Conservation (phyloP, 2,888 invertebrate species). For the Alentia gelatinosa region DNA sequence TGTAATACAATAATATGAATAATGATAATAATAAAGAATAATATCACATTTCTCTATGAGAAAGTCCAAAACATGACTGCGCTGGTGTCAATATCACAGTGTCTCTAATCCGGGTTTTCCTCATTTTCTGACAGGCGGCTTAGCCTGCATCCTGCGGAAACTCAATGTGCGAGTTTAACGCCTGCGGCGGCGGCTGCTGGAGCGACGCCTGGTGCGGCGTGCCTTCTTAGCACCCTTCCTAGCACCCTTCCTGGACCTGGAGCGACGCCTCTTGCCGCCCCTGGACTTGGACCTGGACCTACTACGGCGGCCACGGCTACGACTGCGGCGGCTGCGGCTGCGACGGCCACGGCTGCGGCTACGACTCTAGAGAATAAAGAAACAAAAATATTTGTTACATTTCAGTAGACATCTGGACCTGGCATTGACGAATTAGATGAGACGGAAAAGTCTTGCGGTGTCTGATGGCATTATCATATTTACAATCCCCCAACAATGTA, state of each 20-base stretch:
- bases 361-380: not conserved
- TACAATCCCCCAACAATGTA: too few species aligned
- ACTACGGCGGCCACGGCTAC: not conserved
- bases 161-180: not conserved
- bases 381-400: not conserved
- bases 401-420: not conserved
- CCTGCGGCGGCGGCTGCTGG: not conserved
- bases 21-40: too few species aligned
- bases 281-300: not conserved
- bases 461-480: too few species aligned
- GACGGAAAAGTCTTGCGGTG: too few species aligned
- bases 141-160: too few species aligned
- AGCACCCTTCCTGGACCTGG: constrained; percentile 8
- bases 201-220: not conserved
- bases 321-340: not conserved
- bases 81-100: not conserved
- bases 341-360: not conserved
- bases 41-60: too few species aligned
- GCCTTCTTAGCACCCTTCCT: not conserved
- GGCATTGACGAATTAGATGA: too few species aligned
- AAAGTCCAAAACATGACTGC: not conserved
- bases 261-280: not conserved
- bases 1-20: too few species aligned
- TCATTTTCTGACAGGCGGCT: not conserved
- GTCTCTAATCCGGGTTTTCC: not conserved